Evolutionary conservation across 2,888 invertebrate genomes (phyloP).

Genomic region (Coleophora flavipennella): DNA sequence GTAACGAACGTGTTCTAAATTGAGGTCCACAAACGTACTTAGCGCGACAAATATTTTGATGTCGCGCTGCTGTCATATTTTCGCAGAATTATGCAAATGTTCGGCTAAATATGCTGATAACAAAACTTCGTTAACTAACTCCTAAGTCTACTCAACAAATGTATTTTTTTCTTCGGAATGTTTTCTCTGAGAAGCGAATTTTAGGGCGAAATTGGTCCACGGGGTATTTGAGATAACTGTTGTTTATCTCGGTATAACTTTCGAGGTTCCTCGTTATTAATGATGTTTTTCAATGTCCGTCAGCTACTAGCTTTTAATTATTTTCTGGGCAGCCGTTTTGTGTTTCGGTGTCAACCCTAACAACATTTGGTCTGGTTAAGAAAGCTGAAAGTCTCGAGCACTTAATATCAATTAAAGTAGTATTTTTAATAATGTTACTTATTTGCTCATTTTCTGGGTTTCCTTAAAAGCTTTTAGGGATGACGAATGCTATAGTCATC

Average conservation of each 20-base stretch:
- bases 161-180: slow-evolving; percentile 17
- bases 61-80: background rate
- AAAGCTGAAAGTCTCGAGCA: too few relatives aligned
- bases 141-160: background rate
- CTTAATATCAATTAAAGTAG: too few relatives aligned
- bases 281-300: slow-evolving; percentile 57
- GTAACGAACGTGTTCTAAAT: background rate
- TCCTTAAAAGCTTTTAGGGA: too few relatives aligned
- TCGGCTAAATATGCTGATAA: background rate
- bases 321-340: slow-evolving; percentile 44
- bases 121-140: background rate
- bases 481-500: too few relatives aligned
- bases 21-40: background rate
- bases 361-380: slow-evolving; percentile 32
- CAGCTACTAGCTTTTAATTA: slow-evolving; percentile 57
- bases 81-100: background rate
- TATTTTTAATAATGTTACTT: too few relatives aligned
- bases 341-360: slow-evolving; percentile 36
- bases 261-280: slow-evolving; percentile 57
- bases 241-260: slow-evolving; percentile 58
- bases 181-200: slow-evolving; percentile 17
- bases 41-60: background rate
- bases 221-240: slow-evolving; percentile 47
- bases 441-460: too few relatives aligned
- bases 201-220: slow-evolving; percentile 32